Evolutionary conservation across 2,797 vertebrate genomes (phyloP), one percentile per base, ranked within the genome.

Genomic region (Myotis vivesi): DNA sequence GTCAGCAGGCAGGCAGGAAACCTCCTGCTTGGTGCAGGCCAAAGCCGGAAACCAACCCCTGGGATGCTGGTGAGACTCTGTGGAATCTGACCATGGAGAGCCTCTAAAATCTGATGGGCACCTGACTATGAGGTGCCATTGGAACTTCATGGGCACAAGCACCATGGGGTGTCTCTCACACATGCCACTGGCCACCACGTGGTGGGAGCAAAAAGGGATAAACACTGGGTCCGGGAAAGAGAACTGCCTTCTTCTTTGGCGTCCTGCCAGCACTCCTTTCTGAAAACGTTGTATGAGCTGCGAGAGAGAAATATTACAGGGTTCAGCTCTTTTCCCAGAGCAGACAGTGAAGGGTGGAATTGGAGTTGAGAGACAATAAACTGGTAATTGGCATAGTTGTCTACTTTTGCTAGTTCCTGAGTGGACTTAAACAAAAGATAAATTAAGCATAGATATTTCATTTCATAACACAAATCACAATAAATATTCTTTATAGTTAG

Each of bases 401-500:
- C 46, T 83, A 68, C 17, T 36, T 81, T 79, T 81, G 16, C 33
- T 69, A 55, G 46, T 23, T 79, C 19, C 23, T 81, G 44, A 38
- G n/a, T 69, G 23, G 51, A 64, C 91, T 93, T 87, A 83, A 19
- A 79, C 17, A 68, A 77, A 49, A 69, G 25, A 72, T 46, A 80
- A 69, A 75, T 81, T 66, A 80, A 84, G 38, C 64, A 68, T 55
- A 64, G 13, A 41, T 55, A 16, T 75, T 85, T 79, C 8, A 22
- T 73, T 86, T 82, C 8, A 25, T 51, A 94, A 41, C 30, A 82
- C 51, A 79, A 69, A 22, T 83, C 28, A 51, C 11, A 66, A 8
- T 64, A 84, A 75, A 23, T 66, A 88, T 87, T 44, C 76, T 89
- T 83, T 76, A 36, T 73, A 71, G n/a, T 62, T 94, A 84, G 71